Base-by-base conservation (phyloP, 2,797 vertebrate species). In the Enoplosus armatus region DNA sequence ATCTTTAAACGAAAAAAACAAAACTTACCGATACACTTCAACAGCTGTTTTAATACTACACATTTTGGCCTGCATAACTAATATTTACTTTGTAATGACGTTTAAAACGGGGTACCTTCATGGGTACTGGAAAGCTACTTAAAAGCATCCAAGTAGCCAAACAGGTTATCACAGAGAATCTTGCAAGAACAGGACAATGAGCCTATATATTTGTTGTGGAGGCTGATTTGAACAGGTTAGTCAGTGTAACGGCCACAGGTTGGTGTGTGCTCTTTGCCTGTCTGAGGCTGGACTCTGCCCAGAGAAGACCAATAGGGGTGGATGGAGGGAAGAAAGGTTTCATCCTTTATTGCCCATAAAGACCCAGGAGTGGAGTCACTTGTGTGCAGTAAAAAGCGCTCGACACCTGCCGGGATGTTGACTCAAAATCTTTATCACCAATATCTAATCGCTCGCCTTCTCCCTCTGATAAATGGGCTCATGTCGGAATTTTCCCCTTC, bases 351-450 rank as follows among this genome's bases (percentile, higher is more conserved):
- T 90, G 90, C 50, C 72, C 56, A 87, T 91, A 92, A 93, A 92
- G 77, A 84, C 62, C 45, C 74, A 35, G 41, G 72, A 91, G 83
- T 81, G 87, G 82, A 91, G 88, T 87, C 85, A 77, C 82, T 84
- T 15, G 11, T 72, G 82, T 68, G 92, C 88, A 89, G 91, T 93
- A 93, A 94, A 93, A 94, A 86, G 72, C 66, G 77, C 75, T 83
- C 33, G 89, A 93, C 97, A 98, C 96, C 97, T 97, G 97, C 95
- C 90, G 87, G 90, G 92, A 86, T 98, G 96, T 97, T 98, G 96
- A 96, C 96, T 95, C 93, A 96, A 96, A 96, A 97, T 97, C 96
- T 95, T 94, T 92, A 94, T 96, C 94, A 93, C 94, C 93, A 95
- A 96, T 96, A 96, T 94, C 94, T 97, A 96, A 96, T 96, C 95